Conservation (phyloP, 2,113 vertebrate genomes). For the Labeo rohita region DNA sequence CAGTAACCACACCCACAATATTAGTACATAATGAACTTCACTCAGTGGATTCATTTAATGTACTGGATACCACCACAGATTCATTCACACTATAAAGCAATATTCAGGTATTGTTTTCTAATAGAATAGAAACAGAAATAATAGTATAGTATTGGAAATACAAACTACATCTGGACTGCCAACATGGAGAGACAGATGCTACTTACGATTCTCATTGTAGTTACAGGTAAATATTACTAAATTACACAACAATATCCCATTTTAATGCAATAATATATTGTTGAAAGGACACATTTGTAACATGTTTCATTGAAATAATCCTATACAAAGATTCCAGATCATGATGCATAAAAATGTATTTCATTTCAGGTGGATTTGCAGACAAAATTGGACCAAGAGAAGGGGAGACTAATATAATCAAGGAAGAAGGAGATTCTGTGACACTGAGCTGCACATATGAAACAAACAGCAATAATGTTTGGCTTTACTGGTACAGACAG, state of each 20-base stretch:
- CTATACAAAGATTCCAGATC: neutral
- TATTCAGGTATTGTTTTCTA: neutral
- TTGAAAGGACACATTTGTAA: neutral
- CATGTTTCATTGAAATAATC: neutral
- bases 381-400: no score
- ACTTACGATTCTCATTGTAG: neutral
- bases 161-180: neutral
- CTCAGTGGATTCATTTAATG: neutral
- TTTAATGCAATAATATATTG: neutral
- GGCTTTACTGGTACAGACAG: conserved; percentile 3
- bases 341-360: neutral
- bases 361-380: no score
- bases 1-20: conserved; percentile 13
- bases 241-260: neutral
- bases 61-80: neutral
- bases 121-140: neutral
- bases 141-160: neutral
- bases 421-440: neutral
- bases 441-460: conserved; percentile 26
- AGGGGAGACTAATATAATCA: no score
- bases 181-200: neutral
- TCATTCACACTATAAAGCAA: neutral
- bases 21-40: neutral
- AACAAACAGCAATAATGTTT: neutral
- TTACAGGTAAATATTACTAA: neutral